A percentile compares a stretch with the other conserved stretches of the same genome.
phyloP scores from a whole-genome alignment of 2,113 vertebrate genomes.

The Dipodomys stephensi region DNA sequence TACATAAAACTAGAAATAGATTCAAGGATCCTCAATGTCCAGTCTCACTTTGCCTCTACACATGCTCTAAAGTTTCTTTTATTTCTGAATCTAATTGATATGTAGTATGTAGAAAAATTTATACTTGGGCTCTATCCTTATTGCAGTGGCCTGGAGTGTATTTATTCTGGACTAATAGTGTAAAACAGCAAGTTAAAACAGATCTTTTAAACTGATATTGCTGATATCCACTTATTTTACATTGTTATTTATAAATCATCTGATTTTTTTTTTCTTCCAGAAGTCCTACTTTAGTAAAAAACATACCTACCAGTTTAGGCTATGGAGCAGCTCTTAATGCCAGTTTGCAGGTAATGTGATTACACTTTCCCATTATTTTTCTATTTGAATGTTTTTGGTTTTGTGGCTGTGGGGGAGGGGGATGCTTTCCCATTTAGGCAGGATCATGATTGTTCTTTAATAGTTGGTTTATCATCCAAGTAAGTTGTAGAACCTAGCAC shows the following conservation, averaged over 20 bases:
- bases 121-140: constrained; percentile 21
- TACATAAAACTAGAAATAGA: not conserved
- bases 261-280: constrained; percentile 86
- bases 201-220: constrained; percentile 65
- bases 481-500: constrained; percentile 87
- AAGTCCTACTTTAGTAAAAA: constrained; percentile 99
- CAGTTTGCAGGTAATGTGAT: constrained; percentile 96
- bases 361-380: constrained; percentile 57
- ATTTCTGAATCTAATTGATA: not conserved
- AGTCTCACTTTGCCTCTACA: not conserved
- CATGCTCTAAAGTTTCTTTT: constrained; percentile 19
- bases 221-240: constrained; percentile 54
- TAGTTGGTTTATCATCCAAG: constrained; percentile 83
- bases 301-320: constrained; percentile 98
- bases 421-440: constrained; percentile 70
- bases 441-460: constrained; percentile 71
- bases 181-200: constrained; percentile 42
- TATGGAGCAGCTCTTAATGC: constrained; percentile 99
- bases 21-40: constrained; percentile 8
- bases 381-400: not conserved
- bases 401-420: not conserved
- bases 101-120: not conserved
- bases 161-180: constrained; percentile 1
- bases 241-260: constrained; percentile 81
- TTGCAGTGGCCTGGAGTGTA: constrained; percentile 64